Evolutionary conservation across 2,797 vertebrate species (phyloP).

Genomic region (Parambassis ranga): DNA sequence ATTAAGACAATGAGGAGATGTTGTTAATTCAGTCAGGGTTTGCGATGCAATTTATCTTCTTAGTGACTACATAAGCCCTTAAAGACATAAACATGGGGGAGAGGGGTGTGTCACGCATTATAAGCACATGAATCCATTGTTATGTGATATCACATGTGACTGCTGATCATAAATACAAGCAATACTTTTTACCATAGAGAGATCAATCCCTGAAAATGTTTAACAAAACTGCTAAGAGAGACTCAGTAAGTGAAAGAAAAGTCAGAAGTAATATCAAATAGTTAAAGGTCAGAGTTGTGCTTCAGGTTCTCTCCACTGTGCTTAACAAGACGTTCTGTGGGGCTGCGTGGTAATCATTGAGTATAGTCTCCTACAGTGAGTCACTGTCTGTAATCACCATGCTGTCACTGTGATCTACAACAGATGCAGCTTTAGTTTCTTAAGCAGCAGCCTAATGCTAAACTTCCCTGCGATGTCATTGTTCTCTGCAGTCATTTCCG

Average conservation of each 20-base stretch:
- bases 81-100: too few relatives aligned
- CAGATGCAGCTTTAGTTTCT: constrained; percentile 30
- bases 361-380: constrained; percentile 21
- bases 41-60: too few relatives aligned
- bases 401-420: constrained; percentile 36
- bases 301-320: constrained; percentile 8
- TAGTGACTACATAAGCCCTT: too few relatives aligned
- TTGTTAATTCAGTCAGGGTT: too few relatives aligned
- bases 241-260: neutral
- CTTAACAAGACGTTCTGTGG: constrained; percentile 1
- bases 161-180: too few relatives aligned
- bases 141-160: too few relatives aligned
- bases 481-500: constrained; percentile 4
- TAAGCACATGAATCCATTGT: too few relatives aligned
- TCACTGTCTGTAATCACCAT: constrained; percentile 37
- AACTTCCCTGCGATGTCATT: constrained; percentile 14
- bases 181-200: too few relatives aligned
- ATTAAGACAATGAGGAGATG: neutral
- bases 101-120: too few relatives aligned
- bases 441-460: constrained; percentile 13
- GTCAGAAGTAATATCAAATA: constrained; percentile 1
- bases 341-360: constrained; percentile 8
- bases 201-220: too few relatives aligned
- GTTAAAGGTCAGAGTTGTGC: constrained; percentile 16
- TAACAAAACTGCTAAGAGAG: too few relatives aligned